Base-by-base conservation (phyloP, 37 sponge, comb jelly and placozoan species). In the Theonella swinhoei region DNA sequence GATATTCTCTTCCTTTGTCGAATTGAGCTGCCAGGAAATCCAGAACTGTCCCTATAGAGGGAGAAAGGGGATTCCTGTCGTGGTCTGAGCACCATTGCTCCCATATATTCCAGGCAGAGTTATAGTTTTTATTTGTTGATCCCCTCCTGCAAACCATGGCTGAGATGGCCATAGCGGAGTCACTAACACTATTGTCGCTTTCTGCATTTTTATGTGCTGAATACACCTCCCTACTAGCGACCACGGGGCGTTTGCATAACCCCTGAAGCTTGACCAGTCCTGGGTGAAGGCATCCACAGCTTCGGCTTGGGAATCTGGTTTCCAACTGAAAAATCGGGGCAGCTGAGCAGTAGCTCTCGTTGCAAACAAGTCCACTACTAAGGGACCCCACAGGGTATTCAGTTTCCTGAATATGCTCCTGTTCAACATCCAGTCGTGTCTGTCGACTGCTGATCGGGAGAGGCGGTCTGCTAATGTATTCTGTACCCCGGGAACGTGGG, bases 341-440 rank as follows among this genome's bases (percentile, higher is more conserved):
- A 80, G 58, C 69, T 84, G 68, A 17, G 39, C 7, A 39, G 78
- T 84, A 1, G 64, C 40, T 17, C 80, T n/a, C 11, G 80, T 39
- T 39, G 80, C 80, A 80, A 80, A 80, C 54, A 68, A 47, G 60
- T 80, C 80, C 36, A 80, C 23, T 2, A 9, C 9, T 47, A 31
- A 67, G 17, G 29, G 58, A 4, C 80, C 80, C 39, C 5, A 33
- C 5, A 14, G 8, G 8, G 9, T 11, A 8, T 26, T n/a, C 5
- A 75, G 5, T 38, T 4, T 11, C 3, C 8, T 5, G 29, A 78
- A 78, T 4, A 75, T 29, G 5, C 4, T 8, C 8, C 11, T 32
- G 35, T 75, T 7, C 39, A 83, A n/a, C 41, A 39, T 30, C 85
- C 85, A 84, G 8, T 84, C 77, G 41, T 72, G 11, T 72, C 32